Evolutionary conservation across 2,888 invertebrate genomes (phyloP), one percentile per base, ranked within the genome.

Genomic region (Drosophila borealis): DNA sequence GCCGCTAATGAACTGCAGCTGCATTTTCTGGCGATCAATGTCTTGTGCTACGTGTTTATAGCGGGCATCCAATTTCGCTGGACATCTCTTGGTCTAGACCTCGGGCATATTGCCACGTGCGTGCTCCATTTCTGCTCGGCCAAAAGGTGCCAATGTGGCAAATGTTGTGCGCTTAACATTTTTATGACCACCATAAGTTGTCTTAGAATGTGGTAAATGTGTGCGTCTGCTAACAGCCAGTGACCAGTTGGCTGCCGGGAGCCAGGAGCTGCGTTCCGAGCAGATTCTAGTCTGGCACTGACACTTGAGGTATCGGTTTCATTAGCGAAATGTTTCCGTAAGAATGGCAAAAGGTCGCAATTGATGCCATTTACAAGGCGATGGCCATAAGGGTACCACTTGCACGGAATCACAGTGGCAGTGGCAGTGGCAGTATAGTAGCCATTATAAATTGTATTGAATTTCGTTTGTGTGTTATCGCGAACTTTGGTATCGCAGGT

Each of bases 221-320:
- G 67, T 36, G 44, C 45, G 57, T 46, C 70, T 63, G 51, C 55
- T 42, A 53, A n/a, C 41, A 45, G 63, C 51, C 29, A 29, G 29
- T 29, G 2, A 29, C 29, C 29, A 29, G 29, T 29, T 29, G 29
- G 29, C 29, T 29, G 29, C 29, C 29, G 29, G 29, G 8, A 29
- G 29, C 29, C 71, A 76, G 77, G 41, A 80, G 78, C 66, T 49
- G 42, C 17, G 39, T 41, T 49, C 49, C 66, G 63, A 60, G 70
- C 66, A 49, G 25, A 59, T 73, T 44, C 80, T 48, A 54, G 49
- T 54, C 54, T 37, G 49, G 48, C 63, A 45, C 61, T 87, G 85
- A 89, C 85, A 84, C 71, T 87, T 85, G 85, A 85, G 74, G 85
- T 85, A 85, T 85, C 85, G 85, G 75, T 85, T 85, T 88, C 89